A percentile compares a stretch with the other conserved stretches of the same genome.
phyloP scores from a whole-genome alignment of 2,888 invertebrate species.

The Pachymerium ferrugineum region DNA sequence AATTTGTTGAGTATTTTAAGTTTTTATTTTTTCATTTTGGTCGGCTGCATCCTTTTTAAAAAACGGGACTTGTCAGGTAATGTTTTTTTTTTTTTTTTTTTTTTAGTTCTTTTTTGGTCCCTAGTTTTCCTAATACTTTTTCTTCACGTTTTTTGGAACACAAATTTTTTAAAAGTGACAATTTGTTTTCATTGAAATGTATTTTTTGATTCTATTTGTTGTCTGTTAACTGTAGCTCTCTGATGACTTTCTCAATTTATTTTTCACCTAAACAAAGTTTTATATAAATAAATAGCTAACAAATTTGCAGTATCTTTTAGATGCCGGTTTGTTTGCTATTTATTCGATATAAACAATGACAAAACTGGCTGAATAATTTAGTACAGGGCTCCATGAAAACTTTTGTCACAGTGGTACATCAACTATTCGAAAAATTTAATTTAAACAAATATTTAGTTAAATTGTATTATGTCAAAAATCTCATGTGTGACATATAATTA shows the following conservation, averaged over 20 bases:
- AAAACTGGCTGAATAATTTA: constrained; percentile 12
- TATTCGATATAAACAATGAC: neutral
- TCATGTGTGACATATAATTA: constrained; percentile 31
- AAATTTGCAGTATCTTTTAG: neutral
- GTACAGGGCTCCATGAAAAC: constrained; percentile 30
- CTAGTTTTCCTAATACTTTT: neutral
- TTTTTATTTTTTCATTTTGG: neutral
- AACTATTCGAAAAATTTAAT: neutral
- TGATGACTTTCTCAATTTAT: neutral
- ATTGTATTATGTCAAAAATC: neutral
- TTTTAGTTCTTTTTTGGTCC: neutral
- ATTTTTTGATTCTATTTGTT: neutral
- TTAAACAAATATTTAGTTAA: neutral
- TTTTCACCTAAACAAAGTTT: neutral
- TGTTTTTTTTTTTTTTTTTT: neutral
- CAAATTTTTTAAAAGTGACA: neutral
- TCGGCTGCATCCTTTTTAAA: constrained; percentile 1
- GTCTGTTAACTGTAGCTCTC: neutral
- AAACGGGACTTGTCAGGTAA: neutral
- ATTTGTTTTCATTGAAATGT: neutral
- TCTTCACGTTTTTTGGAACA: neutral
- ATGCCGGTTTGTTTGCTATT: neutral
- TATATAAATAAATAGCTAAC: neutral
- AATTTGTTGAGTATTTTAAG: neutral
- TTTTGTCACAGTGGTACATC: constrained; percentile 34